Percentiles rank a stretch among this genome's conserved stretches.
phyloP scores from a whole-genome alignment of 2,113 vertebrate genomes.

The Hystrix brachyura region DNA sequence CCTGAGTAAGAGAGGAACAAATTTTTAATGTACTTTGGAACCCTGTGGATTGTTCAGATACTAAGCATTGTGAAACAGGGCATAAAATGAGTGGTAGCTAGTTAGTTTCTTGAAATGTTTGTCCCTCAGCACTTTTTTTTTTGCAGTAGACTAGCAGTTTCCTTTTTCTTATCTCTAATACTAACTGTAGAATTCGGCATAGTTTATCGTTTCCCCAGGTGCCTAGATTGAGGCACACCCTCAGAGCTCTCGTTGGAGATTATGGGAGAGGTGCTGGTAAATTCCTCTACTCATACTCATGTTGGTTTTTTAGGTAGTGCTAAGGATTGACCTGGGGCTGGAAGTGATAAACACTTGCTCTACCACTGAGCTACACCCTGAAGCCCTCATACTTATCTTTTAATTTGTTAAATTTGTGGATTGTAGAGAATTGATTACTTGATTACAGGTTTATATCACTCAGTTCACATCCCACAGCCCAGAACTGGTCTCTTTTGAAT shows the following conservation, averaged over 20 bases:
- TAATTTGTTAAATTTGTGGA: slow-evolving; percentile 50
- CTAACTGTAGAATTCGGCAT: not conserved
- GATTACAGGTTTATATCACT: not conserved
- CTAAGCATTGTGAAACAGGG: slow-evolving; percentile 81
- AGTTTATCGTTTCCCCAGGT: slow-evolving; percentile 22
- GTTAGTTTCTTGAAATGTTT: slow-evolving; percentile 74
- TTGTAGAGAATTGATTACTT: not conserved
- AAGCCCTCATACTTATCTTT: not conserved
- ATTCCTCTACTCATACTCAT: not conserved
- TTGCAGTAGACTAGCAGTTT: slow-evolving; percentile 49
- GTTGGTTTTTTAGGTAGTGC: not conserved
- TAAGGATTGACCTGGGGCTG: not conserved
- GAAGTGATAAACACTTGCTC: not conserved
- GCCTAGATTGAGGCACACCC: slow-evolving; percentile 47
- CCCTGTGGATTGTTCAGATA: slow-evolving; percentile 72
- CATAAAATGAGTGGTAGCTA: slow-evolving; percentile 69
- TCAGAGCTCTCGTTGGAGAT: not conserved
- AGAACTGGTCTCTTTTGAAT: not conserved
- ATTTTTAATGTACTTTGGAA: slow-evolving; percentile 80
- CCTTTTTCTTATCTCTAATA: slow-evolving; percentile 51
- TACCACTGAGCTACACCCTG: not conserved
- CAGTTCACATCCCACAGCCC: not conserved
- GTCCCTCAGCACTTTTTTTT: slow-evolving; percentile 46
- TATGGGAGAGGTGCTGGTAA: not conserved
- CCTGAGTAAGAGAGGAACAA: slow-evolving; percentile 66